Percentiles rank a stretch among this genome's conserved stretches.
These are phyloP conservation scores for Melipona bicolor DNA, from an alignment of 2,888 invertebrate species.

Conservation along the genomic window DNA sequence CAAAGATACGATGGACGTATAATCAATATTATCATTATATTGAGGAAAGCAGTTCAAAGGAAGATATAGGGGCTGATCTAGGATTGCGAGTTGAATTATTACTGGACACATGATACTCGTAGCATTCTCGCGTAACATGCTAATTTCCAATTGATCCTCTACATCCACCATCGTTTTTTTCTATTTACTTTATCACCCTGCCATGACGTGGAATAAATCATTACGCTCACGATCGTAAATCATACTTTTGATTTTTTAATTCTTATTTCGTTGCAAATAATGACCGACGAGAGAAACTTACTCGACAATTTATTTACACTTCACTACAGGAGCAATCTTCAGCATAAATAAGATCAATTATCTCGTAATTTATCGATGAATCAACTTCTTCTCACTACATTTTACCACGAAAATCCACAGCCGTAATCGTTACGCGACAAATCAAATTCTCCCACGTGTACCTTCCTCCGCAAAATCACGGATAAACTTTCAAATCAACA, in stretches of 20 bases:
- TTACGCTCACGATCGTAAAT: not conserved
- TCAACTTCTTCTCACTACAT: not conserved
- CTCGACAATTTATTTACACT: not conserved
- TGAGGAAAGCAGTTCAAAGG: conserved; percentile 35
- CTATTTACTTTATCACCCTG: conserved; percentile 3
- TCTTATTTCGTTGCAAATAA: not conserved
- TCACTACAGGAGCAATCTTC: not conserved
- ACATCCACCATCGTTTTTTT: not conserved
- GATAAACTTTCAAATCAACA: not conserved
- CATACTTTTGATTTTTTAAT: not conserved
- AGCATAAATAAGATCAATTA: not conserved
- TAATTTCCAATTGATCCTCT: conserved; percentile 28
- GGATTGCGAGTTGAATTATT: conserved; percentile 48
- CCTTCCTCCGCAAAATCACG: too few relatives aligned
- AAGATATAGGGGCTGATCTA: conserved; percentile 13
- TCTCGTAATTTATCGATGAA: not conserved
- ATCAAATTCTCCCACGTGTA: conserved; percentile 19
- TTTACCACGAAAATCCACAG: not conserved
- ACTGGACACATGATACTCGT: conserved; percentile 39
- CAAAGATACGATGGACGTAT: conserved; percentile 13
- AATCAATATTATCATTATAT: conserved; percentile 20
- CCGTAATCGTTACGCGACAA: too few relatives aligned
- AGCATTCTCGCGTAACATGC: conserved; percentile 7
- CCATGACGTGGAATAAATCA: not conserved
- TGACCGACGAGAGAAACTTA: not conserved